Conservation (phyloP, 2,797 vertebrate species). For the Cirrhinus mrigala region DNA sequence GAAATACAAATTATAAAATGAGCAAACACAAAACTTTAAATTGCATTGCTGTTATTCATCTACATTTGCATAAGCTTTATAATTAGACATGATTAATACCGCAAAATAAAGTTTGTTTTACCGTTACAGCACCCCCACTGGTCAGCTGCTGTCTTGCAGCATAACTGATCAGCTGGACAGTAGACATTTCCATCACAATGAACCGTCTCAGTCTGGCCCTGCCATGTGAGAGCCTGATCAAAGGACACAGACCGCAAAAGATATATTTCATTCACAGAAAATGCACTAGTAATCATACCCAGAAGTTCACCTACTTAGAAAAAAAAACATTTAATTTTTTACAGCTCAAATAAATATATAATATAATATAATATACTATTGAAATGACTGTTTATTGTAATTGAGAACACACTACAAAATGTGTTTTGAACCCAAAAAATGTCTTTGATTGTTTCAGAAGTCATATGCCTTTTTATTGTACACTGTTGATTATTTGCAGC, state of each 20-base stretch:
- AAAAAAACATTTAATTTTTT: background rate
- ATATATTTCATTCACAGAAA: background rate
- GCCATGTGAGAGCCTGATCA: slow-evolving; percentile 9
- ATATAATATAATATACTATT: background rate
- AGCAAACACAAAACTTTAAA: background rate
- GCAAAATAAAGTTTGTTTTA: slow-evolving; percentile 55
- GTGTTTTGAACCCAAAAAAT: background rate
- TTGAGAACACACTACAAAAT: background rate
- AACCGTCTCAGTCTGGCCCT: slow-evolving; percentile 55
- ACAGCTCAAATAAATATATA: background rate
- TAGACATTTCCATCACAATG: slow-evolving; percentile 71
- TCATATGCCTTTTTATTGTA: background rate
- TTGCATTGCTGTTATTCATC: background rate
- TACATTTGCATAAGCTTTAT: background rate
- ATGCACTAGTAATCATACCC: background rate
- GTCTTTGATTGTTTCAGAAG: background rate
- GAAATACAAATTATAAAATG: background rate
- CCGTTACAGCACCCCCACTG: slow-evolving; percentile 78
- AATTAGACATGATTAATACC: background rate
- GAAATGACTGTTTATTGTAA: background rate
- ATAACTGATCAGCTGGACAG: slow-evolving; percentile 66
- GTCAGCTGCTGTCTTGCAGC: slow-evolving; percentile 67
- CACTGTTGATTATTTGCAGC: background rate
- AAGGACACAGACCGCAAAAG: background rate
- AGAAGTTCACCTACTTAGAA: background rate